These are phyloP conservation scores for Salvelinus sp. DNA, from an alignment of 2,113 vertebrate genomes.

Conservation along the genomic window DNA sequence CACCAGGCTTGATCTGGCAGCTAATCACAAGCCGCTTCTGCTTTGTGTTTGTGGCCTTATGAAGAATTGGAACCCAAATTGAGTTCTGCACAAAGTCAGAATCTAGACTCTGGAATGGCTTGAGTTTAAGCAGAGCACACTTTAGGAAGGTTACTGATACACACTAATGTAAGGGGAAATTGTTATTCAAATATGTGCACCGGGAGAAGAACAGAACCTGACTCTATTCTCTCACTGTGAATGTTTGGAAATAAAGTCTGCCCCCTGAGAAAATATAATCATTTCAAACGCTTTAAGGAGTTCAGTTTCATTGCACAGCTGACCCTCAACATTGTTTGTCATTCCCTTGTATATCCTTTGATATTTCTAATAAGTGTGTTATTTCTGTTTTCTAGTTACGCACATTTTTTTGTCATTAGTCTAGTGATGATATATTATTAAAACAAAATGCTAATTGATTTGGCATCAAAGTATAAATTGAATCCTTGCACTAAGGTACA, in stretches of 20 bases:
- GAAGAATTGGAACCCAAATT: constrained; percentile 52
- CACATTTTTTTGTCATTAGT: neutral
- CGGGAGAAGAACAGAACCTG: constrained; percentile 13
- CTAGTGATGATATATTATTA: neutral
- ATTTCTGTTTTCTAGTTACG: neutral
- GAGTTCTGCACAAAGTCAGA: constrained; percentile 44
- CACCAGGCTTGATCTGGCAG: constrained; percentile 32
- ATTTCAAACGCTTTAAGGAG: neutral
- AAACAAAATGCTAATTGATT: neutral
- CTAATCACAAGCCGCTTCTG: constrained; percentile 36
- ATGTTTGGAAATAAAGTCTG: neutral
- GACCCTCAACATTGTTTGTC: neutral
- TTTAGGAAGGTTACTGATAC: constrained; percentile 38
- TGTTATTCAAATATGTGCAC: constrained; percentile 19
- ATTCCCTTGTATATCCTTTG: neutral
- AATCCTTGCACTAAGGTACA: too few relatives aligned
- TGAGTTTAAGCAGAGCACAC: constrained; percentile 44
- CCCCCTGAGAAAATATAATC: neutral
- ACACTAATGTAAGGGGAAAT: constrained; percentile 41
- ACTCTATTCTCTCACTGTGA: constrained; percentile 2
- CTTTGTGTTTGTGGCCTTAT: constrained; percentile 47
- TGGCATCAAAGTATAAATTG: neutral
- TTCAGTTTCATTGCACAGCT: too few relatives aligned
- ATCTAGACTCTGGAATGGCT: constrained; percentile 35
- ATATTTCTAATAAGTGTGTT: neutral